Evolutionary conservation across 2,888 invertebrate species (phyloP).

Genomic region (Leptogaster cylindrica): DNA sequence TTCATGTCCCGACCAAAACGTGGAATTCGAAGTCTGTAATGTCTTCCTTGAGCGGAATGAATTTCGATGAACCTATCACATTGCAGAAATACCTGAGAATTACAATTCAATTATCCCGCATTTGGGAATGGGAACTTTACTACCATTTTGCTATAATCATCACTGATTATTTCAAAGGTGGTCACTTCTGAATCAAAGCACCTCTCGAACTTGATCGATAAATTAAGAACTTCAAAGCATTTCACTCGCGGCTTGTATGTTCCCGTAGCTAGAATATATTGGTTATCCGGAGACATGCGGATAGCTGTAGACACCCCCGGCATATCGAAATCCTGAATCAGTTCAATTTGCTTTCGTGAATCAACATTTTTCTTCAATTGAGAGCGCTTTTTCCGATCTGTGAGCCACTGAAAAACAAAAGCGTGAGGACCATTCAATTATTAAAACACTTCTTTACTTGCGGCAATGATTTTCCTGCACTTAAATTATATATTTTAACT

Average conservation of each 20-base stretch:
- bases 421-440: too few species aligned
- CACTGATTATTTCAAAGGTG: conserved; percentile 90
- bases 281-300: conserved; percentile 85
- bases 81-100: conserved; percentile 74
- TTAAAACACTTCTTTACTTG: too few species aligned
- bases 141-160: conserved; percentile 91
- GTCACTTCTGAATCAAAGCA: conserved; percentile 97
- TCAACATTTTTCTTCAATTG: conserved; percentile 89
- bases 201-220: conserved; percentile 96
- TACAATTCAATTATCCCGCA: neutral
- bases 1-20: conserved; percentile 94
- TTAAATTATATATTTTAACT: conserved; percentile 97
- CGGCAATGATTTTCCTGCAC: conserved; percentile 94
- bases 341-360: conserved; percentile 86
- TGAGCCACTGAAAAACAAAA: conserved; percentile 82
- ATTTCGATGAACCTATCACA: conserved; percentile 93
- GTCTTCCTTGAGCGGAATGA: conserved; percentile 91
- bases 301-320: conserved; percentile 89
- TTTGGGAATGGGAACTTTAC: conserved; percentile 1
- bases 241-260: conserved; percentile 95
- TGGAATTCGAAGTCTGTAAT: conserved; percentile 89
- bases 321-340: conserved; percentile 99
- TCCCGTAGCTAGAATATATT: conserved; percentile 91
- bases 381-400: conserved; percentile 80
- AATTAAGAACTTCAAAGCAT: conserved; percentile 94